phyloP scores from a whole-genome alignment of 2,797 vertebrate species.

The Onychomys torridus region DNA sequence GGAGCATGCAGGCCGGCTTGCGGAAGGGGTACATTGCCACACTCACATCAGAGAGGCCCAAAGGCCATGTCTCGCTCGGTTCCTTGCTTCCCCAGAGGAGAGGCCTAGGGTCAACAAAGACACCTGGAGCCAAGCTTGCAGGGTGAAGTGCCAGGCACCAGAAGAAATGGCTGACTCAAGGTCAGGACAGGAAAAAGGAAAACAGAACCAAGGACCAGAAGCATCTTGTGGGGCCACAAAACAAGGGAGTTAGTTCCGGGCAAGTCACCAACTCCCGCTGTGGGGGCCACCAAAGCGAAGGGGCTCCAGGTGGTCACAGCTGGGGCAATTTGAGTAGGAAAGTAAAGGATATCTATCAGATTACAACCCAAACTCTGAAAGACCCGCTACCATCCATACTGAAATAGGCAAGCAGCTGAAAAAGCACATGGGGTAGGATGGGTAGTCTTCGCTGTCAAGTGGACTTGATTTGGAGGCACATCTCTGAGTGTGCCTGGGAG shows the following conservation, averaged over 20 bases:
- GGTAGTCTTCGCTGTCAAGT: background rate
- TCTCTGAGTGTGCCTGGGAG: background rate
- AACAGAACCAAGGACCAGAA: background rate
- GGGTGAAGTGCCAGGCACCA: background rate
- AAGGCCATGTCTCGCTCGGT: rapidly evolving
- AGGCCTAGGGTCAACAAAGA: background rate
- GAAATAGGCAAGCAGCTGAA: background rate
- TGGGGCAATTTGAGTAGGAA: background rate
- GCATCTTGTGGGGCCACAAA: no score
- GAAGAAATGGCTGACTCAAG: background rate
- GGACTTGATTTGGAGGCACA: background rate
- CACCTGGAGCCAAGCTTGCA: background rate
- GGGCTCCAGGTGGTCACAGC: background rate
- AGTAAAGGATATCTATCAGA: background rate
- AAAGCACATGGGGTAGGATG: no score
- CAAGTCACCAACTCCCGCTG: background rate
- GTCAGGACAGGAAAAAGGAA: background rate
- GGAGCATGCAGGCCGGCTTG: no score
- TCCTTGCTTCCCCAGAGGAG: background rate
- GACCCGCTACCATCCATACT: no score
- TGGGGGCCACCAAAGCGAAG: rapidly evolving
- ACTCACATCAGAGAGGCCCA: background rate
- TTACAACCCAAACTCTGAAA: background rate
- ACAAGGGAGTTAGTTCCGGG: background rate
- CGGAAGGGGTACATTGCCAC: rapidly evolving